These are phyloP conservation scores for Limanda limanda DNA, from an alignment of 2,113 vertebrate genomes.

Conservation along the genomic window DNA sequence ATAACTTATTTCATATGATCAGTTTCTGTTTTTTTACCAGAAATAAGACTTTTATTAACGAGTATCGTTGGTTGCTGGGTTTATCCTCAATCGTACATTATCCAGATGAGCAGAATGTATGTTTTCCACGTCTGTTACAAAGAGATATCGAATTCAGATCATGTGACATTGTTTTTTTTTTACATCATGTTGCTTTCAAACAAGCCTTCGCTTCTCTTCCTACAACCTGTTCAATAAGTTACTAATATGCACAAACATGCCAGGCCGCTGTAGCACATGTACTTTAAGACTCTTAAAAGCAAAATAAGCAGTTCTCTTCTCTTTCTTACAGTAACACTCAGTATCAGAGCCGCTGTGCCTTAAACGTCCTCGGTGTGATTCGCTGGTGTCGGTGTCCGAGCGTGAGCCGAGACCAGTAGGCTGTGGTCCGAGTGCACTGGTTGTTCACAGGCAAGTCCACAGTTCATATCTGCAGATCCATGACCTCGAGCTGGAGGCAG, in stretches of 20 bases:
- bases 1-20: background rate
- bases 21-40: background rate
- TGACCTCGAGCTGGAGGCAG: too few species aligned
- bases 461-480: too few species aligned
- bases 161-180: slow-evolving; percentile 13
- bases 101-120: background rate
- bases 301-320: background rate
- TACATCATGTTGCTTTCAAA: background rate
- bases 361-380: slow-evolving; percentile 24
- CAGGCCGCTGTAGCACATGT: slow-evolving; percentile 11
- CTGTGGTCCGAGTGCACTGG: background rate
- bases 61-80: background rate
- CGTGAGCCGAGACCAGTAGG: background rate
- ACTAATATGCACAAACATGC: slow-evolving; percentile 8
- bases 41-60: background rate
- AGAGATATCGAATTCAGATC: slow-evolving; percentile 1
- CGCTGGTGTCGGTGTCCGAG: background rate
- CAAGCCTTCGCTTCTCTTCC: background rate
- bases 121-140: slow-evolving; percentile 47
- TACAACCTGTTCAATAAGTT: background rate
- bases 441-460: background rate
- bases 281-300: background rate
- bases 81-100: slow-evolving; percentile 3
- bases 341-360: slow-evolving; percentile 50
- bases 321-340: background rate